Evolutionary conservation across 2,797 vertebrate species (phyloP).

Genomic region (Rachycentron canadum): DNA sequence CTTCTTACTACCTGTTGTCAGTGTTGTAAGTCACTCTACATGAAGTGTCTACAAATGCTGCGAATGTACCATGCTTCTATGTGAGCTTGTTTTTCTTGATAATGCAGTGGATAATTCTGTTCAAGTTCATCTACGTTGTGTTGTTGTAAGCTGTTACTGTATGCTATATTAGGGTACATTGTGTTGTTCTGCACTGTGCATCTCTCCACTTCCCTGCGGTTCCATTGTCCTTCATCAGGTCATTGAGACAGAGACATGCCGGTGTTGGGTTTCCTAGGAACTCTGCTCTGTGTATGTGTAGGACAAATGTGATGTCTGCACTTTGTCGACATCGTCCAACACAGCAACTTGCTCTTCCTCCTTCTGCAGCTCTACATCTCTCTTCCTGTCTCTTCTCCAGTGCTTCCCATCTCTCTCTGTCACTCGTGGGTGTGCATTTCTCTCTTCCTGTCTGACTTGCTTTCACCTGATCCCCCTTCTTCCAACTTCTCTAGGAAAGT

Average conservation of each 20-base stretch:
- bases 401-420: slow-evolving; percentile 53
- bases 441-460: slow-evolving; percentile 57
- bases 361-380: slow-evolving; percentile 48
- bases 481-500: slow-evolving; percentile 76
- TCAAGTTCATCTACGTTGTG: slow-evolving; percentile 30
- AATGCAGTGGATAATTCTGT: slow-evolving; percentile 13
- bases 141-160: slow-evolving; percentile 48
- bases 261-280: slow-evolving; percentile 80
- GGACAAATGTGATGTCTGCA: slow-evolving; percentile 53
- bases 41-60: slow-evolving; percentile 5
- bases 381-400: slow-evolving; percentile 59
- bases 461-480: slow-evolving; percentile 58
- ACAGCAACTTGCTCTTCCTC: slow-evolving; percentile 65
- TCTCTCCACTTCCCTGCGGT: slow-evolving; percentile 72
- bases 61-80: slow-evolving; percentile 1
- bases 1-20: neutral
- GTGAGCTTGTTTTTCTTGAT: slow-evolving; percentile 7
- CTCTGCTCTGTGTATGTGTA: slow-evolving; percentile 51
- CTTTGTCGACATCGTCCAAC: slow-evolving; percentile 64
- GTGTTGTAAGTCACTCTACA: neutral
- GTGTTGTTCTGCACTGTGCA: slow-evolving; percentile 46
- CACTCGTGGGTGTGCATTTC: slow-evolving; percentile 36
- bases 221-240: slow-evolving; percentile 81
- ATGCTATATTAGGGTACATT: slow-evolving; percentile 63
- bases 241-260: slow-evolving; percentile 67